A percentile compares a stretch with the other conserved stretches of the same genome.
Conservation (phyloP, 2,888 invertebrate genomes). For the Octonoba sinensis region DNA sequence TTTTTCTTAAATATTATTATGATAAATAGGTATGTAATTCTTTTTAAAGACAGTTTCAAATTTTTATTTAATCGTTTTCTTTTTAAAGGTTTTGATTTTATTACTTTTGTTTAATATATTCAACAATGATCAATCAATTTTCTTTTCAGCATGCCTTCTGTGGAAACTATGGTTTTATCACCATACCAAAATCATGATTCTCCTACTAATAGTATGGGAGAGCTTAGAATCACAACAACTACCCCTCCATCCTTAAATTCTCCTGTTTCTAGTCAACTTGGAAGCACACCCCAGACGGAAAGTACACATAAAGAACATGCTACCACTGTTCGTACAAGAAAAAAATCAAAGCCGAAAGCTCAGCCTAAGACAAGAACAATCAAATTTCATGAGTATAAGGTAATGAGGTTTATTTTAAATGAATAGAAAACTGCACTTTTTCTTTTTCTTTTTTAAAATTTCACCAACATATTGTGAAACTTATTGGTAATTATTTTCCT, state of each 20-base stretch:
- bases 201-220: constrained; percentile 43
- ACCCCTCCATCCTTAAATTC: constrained; percentile 36
- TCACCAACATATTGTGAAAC: neutral
- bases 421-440: neutral
- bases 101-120: neutral
- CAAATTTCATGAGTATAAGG: constrained; percentile 96
- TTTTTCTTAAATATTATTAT: neutral
- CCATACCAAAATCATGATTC: constrained; percentile 56
- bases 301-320: constrained; percentile 44
- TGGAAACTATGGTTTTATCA: constrained; percentile 49
- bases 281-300: constrained; percentile 20
- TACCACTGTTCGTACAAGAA: constrained; percentile 71
- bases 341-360: constrained; percentile 85
- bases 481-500: too few relatives aligned
- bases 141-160: constrained; percentile 49
- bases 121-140: too few relatives aligned
- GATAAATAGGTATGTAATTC: too few relatives aligned
- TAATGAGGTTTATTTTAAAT: constrained; percentile 63
- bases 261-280: constrained; percentile 40
- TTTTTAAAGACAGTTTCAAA: too few relatives aligned
- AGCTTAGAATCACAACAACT: constrained; percentile 32
- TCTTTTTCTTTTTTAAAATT: neutral
- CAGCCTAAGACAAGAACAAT: constrained; percentile 87
- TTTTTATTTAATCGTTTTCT: too few relatives aligned
- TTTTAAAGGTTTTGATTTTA: neutral